These are phyloP conservation scores for Mimachlamys varia DNA, from an alignment of 2,888 invertebrate genomes.

Conservation along the genomic window DNA sequence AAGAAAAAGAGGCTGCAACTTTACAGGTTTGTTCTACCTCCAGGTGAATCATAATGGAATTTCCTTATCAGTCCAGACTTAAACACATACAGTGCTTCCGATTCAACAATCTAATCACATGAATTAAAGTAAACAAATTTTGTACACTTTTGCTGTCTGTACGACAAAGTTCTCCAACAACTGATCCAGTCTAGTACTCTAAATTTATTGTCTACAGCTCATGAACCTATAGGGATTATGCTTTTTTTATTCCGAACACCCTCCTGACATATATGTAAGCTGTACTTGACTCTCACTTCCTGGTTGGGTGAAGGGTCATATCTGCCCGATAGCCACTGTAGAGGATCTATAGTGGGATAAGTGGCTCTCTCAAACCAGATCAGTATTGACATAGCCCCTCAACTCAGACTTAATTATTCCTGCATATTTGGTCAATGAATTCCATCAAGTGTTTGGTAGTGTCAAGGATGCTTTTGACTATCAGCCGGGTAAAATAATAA, in stretches of 20 bases:
- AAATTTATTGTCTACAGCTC: neutral
- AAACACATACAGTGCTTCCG: neutral
- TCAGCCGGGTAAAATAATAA: no score
- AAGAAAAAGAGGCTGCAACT: neutral
- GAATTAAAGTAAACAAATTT: neutral
- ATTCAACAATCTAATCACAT: neutral
- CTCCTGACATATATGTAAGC: no score
- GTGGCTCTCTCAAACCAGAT: neutral
- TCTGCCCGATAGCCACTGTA: neutral
- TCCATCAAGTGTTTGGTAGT: neutral
- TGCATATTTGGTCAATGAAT: neutral
- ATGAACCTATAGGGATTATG: no score
- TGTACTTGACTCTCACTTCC: neutral
- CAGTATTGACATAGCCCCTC: neutral
- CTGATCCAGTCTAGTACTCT: neutral
- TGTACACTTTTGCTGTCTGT: neutral
- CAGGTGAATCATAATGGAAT: neutral
- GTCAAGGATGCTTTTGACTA: no score
- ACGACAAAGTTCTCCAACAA: neutral
- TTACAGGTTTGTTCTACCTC: neutral
- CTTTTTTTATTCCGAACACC: no score
- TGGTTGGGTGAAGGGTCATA: neutral
- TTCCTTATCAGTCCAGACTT: constrained; percentile 23
- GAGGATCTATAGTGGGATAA: neutral
- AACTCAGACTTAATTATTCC: neutral